These are phyloP conservation scores for Andrena praecox DNA, from an alignment of 2,888 invertebrate species.

Conservation along the genomic window DNA sequence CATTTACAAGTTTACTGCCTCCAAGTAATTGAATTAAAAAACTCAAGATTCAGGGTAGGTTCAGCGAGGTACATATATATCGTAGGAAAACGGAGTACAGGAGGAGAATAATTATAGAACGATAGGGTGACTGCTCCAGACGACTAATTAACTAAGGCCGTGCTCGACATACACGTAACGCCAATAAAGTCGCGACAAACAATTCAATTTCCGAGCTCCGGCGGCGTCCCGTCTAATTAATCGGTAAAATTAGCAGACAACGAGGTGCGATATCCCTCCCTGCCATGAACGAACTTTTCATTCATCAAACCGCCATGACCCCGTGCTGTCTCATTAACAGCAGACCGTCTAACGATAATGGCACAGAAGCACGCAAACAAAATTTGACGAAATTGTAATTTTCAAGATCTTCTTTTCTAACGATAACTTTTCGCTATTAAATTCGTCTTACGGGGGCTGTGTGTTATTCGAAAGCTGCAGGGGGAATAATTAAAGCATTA, in stretches of 20 bases:
- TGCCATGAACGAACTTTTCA: conserved; percentile 10
- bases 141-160: conserved; percentile 56
- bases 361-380: neutral
- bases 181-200: conserved; percentile 60
- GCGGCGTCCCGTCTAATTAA: conserved; percentile 32
- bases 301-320: no score
- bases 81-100: neutral
- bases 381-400: neutral
- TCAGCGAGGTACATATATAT: neutral
- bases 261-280: conserved; percentile 29
- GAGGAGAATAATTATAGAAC: conserved; percentile 47
- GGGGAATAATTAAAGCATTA: no score
- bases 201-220: conserved; percentile 58
- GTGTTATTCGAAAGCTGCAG: no score
- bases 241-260: conserved; percentile 38
- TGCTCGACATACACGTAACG: conserved; percentile 23
- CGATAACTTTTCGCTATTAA: no score
- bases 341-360: neutral
- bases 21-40: neutral
- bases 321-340: neutral
- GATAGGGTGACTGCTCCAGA: conserved; percentile 23
- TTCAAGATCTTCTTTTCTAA: no score
- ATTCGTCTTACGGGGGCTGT: no score
- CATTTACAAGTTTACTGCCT: neutral
- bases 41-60: neutral